A percentile compares a stretch with the other conserved stretches of the same genome.
Conservation (phyloP, 1,140 invertebrate genomes). For the Meloidogyne hapla region DNA sequence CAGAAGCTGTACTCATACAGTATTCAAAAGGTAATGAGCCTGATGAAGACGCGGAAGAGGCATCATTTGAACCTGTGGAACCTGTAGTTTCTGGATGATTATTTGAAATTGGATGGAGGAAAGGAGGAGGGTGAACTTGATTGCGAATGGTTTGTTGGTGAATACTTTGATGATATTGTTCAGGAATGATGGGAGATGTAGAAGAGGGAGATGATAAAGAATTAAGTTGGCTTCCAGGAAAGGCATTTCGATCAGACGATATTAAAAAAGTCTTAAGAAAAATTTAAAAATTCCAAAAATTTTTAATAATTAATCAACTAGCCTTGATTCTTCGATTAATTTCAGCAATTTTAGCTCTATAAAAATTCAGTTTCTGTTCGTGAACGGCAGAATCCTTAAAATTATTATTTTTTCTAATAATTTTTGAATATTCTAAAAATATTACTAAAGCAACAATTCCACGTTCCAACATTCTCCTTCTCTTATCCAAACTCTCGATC, state of each 20-base stretch:
- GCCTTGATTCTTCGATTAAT: conserved; percentile 55
- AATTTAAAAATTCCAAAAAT: neutral
- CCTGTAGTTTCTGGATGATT: conserved; percentile 4
- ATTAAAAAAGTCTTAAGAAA: conserved; percentile 17
- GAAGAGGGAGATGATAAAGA: neutral
- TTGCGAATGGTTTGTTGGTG: conserved; percentile 6
- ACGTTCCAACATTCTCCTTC: conserved; percentile 47
- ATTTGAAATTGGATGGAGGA: conserved; percentile 1
- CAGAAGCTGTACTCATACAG: neutral
- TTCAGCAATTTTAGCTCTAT: conserved; percentile 59
- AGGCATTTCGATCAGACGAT: conserved; percentile 10
- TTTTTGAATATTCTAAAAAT: neutral
- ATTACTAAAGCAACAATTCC: conserved; percentile 60
- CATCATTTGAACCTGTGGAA: conserved; percentile 2
- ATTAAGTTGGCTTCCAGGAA: conserved; percentile 5
- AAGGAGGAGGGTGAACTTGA: conserved; percentile 19
- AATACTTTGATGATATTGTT: neutral
- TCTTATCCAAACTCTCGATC: conserved; percentile 49
- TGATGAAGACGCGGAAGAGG: conserved; percentile 13
- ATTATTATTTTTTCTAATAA: neutral
- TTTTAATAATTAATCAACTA: conserved; percentile 26
- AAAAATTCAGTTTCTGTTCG: conserved; percentile 59
- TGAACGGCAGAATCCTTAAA: conserved; percentile 60
- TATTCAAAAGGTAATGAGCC: conserved; percentile 1
- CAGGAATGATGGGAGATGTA: neutral